Base-by-base conservation (phyloP, 2,797 vertebrate species). In the Gobionotothen gibberifrons region DNA sequence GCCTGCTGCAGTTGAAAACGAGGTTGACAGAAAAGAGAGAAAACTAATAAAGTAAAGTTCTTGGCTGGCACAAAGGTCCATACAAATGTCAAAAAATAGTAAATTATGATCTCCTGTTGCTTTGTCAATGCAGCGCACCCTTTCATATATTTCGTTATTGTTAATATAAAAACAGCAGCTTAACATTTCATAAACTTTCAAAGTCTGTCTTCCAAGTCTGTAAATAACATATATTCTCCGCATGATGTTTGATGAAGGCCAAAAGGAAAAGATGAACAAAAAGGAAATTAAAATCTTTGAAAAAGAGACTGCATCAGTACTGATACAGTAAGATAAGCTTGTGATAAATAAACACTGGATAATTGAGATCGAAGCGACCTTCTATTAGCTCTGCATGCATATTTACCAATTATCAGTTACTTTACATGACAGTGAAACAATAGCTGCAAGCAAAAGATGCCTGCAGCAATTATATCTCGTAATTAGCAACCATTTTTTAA, bases 381-480 rank as follows among this genome's bases (percentile, higher is more conserved):
- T 80, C 76, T 82, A 86, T 80, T 79, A 82, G 69, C 17, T 5
- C 67, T 80, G 91, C 81, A 92, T 92, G 68, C 83, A 79, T 87
- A 85, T 91, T 85, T 39, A 68, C 66, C 54, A 66, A 92, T 92
- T 89, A 91, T 57, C n/a, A 63, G 16, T 76, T 88, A 73, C 52
- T 92, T 92, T 89, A 87, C 85, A 88, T 92, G 89, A 90, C 71
- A 58, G n/a, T 83, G 39, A 82, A 85, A 77, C 79, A 85, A 79
- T 78, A 84, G 81, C 69, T 69, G 68, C 76, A 76, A 69, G 69
- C 59, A 82, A 87, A 89, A 81, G 85, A 87, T 84, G 84, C 81
- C 72, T 64, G 70, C 70, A 62, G 80, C 79, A 91, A 92, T 93
- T 90, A 86, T 42, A 85, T 81, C 72, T 82, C 51, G 79, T 86